phyloP scores from a whole-genome alignment of 2,888 invertebrate genomes.

The Xiphydria camelus region DNA sequence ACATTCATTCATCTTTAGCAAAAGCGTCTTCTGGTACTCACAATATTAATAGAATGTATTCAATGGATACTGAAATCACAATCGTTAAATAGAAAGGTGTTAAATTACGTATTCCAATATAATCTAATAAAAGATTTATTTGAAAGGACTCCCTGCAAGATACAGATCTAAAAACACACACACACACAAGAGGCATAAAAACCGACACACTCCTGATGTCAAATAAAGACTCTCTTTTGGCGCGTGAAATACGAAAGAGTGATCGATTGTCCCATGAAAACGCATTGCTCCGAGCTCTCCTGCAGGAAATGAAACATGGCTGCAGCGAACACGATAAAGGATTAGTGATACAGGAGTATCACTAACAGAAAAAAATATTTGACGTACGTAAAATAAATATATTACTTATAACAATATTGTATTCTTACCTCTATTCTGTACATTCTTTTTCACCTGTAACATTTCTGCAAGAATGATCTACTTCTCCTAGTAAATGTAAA shows the following conservation, averaged over 20 bases:
- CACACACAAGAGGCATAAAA: no score
- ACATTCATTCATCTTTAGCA: no score
- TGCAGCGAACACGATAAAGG: no score
- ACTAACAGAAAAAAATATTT: neutral
- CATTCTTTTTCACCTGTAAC: constrained; percentile 4
- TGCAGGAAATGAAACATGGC: constrained; percentile 23
- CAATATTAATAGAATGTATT: no score
- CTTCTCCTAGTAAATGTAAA: neutral
- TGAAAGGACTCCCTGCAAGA: constrained; percentile 29
- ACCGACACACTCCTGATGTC: no score
- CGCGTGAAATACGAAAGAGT: constrained; percentile 26
- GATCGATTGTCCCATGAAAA: constrained; percentile 33
- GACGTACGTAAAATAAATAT: neutral
- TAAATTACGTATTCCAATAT: no score
- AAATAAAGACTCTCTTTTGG: constrained; percentile 27
- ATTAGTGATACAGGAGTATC: no score
- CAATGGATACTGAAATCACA: no score
- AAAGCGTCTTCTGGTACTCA: no score
- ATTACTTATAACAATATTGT: neutral
- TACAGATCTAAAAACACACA: no score
- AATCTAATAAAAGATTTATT: no score
- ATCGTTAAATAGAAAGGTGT: no score
- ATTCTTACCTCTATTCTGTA: neutral
- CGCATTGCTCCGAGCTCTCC: constrained; percentile 23
- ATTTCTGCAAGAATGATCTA: neutral